Evolutionary conservation across 2,888 invertebrate species (phyloP).

Genomic region (Apomyelois bistriatella): DNA sequence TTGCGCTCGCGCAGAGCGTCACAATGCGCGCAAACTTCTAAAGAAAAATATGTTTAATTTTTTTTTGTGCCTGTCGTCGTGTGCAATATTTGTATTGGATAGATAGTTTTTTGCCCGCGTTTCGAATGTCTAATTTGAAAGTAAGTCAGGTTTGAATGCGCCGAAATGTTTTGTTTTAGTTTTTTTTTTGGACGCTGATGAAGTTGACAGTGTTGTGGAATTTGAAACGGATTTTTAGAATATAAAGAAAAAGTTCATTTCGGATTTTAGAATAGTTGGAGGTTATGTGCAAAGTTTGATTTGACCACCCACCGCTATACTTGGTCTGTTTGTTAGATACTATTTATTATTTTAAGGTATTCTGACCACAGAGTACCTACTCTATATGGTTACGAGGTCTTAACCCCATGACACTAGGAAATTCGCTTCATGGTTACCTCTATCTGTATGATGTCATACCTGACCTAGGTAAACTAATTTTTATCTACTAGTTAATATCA

Average conservation of each 20-base stretch:
- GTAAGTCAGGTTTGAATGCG: conserved; percentile 49
- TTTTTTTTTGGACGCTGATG: conserved; percentile 34
- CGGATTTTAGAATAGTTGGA: conserved; percentile 14
- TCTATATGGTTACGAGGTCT: too few species aligned
- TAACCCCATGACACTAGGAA: too few species aligned
- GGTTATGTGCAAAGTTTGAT: background rate
- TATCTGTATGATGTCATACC: too few species aligned
- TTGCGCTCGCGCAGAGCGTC: conserved; percentile 63
- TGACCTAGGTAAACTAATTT: too few species aligned
- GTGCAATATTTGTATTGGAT: conserved; percentile 76
- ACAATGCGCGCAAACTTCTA: conserved; percentile 65
- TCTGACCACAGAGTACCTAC: too few species aligned
- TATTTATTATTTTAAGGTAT: background rate
- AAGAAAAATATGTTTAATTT: conserved; percentile 68
- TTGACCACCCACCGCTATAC: conserved; percentile 4
- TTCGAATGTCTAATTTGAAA: conserved; percentile 64
- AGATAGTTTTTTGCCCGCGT: conserved; percentile 54
- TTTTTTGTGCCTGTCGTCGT: conserved; percentile 55
- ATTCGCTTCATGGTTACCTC: too few species aligned
- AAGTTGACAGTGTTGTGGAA: conserved; percentile 46
- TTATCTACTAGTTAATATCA: too few species aligned
- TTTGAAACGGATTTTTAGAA: conserved; percentile 26
- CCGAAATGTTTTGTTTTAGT: conserved; percentile 32
- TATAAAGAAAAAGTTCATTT: conserved; percentile 21
- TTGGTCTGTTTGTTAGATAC: too few species aligned